Conservation (phyloP, 2,113 vertebrate genomes). For the Platycercus adscitus region DNA sequence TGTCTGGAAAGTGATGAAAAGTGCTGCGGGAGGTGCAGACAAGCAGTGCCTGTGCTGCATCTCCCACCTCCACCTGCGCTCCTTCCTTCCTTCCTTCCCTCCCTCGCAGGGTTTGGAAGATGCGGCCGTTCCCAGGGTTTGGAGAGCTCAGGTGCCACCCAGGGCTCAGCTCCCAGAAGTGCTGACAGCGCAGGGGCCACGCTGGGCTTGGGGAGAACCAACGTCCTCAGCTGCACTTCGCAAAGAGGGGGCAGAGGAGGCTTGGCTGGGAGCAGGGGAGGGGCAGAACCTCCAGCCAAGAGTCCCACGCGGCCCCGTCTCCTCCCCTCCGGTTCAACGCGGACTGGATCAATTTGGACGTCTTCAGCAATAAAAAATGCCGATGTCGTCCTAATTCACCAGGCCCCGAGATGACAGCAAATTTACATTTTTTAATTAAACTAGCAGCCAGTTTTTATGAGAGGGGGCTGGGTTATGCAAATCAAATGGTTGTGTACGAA, state of each 20-base stretch:
- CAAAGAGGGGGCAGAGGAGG: background rate
- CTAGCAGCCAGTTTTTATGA: slow-evolving; percentile 99
- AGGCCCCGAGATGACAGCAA: slow-evolving; percentile 99
- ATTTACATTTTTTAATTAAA: slow-evolving; percentile 99
- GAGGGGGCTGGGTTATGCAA: slow-evolving; percentile 99
- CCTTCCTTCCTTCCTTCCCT: background rate
- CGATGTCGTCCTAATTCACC: slow-evolving; percentile 99
- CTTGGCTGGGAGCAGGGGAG: slow-evolving; percentile 45
- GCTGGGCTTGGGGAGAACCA: slow-evolving; percentile 10
- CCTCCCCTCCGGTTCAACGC: slow-evolving; percentile 61
- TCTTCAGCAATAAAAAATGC: slow-evolving; percentile 99
- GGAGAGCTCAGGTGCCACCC: slow-evolving; percentile 24
- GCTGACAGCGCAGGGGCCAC: background rate
- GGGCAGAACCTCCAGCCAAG: slow-evolving; percentile 18
- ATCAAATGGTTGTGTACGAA: slow-evolving; percentile 99
- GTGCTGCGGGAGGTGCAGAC: background rate
- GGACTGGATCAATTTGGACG: slow-evolving; percentile 96
- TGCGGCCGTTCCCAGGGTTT: background rate
- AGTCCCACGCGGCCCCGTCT: slow-evolving; percentile 24
- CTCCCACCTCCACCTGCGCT: background rate
- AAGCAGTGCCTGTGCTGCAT: background rate
- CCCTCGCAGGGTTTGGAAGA: background rate
- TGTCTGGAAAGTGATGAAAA: background rate
- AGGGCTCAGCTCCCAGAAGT: slow-evolving; percentile 2
- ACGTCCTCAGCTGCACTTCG: slow-evolving; percentile 31